Conservation (phyloP, 2,113 vertebrate genomes). For the Macrotus californicus region DNA sequence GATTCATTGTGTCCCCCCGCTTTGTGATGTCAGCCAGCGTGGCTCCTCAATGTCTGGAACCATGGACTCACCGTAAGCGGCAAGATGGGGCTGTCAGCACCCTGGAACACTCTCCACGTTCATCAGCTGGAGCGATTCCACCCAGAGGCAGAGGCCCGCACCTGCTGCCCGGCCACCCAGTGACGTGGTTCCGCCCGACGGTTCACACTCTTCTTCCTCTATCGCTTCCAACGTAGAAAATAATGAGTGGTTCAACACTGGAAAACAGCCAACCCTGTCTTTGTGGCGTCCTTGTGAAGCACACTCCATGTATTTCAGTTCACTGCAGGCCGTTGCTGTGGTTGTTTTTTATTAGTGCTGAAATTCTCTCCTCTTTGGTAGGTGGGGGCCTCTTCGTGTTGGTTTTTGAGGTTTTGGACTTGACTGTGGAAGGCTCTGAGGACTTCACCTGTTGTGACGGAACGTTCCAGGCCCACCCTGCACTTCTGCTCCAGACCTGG, state of each 20-base stretch:
- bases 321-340: no score
- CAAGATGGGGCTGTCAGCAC: no score
- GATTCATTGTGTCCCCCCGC: no score
- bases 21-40: no score
- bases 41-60: no score
- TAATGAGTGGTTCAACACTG: neutral
- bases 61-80: no score
- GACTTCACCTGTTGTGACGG: accelerated
- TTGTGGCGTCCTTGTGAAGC: no score
- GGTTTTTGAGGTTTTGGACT: neutral
- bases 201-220: neutral
- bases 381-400: accelerated
- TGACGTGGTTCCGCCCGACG: neutral
- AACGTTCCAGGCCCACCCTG: no score
- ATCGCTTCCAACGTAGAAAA: neutral
- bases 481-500: neutral
- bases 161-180: neutral
- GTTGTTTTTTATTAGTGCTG: no score
- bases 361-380: neutral
- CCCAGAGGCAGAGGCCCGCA: neutral
- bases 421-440: neutral
- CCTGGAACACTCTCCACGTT: no score
- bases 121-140: no score
- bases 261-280: no score
- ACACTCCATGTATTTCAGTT: accelerated